Conservation (phyloP, 1,140 invertebrate species). For the Apis florea region DNA sequence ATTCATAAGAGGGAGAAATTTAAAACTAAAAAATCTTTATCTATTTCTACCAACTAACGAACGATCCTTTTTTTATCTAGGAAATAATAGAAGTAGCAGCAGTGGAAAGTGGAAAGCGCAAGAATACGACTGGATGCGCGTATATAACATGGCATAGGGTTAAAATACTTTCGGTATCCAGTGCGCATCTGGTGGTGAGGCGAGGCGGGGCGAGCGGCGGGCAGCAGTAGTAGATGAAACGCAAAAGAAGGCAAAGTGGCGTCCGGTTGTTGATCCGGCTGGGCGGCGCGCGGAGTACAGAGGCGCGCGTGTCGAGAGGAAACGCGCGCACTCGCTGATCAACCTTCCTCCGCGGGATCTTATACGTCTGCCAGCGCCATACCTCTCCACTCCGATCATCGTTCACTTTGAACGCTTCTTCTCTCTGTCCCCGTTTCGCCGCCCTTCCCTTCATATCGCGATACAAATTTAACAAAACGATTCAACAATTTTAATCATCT, state of each 20-base stretch:
- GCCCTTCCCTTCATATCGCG: too few species aligned
- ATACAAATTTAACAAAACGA: not conserved
- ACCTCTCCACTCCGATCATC: constrained; percentile 6
- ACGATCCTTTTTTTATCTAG: too few species aligned
- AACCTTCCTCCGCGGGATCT: constrained; percentile 42
- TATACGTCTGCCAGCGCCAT: constrained; percentile 36
- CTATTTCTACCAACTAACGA: too few species aligned
- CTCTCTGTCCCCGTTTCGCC: not conserved
- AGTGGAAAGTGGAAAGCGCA: not conserved
- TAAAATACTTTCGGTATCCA: not conserved
- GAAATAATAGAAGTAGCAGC: too few species aligned
- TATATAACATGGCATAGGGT: not conserved
- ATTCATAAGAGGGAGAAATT: too few species aligned
- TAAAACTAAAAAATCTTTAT: too few species aligned
- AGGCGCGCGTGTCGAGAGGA: constrained; percentile 40
- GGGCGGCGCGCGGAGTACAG: constrained; percentile 35
- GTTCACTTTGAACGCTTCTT: not conserved
- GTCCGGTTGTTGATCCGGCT: constrained; percentile 60
- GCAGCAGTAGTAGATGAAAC: constrained; percentile 23
- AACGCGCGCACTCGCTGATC: constrained; percentile 46
- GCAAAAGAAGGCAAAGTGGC: constrained; percentile 45
- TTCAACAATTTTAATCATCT: not conserved
- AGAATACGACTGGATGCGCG: too few species aligned
- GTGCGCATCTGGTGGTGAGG: not conserved
- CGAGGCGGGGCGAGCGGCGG: not conserved